These are phyloP conservation scores for Mythimna impura DNA, from an alignment of 2,888 invertebrate genomes.

Conservation along the genomic window DNA sequence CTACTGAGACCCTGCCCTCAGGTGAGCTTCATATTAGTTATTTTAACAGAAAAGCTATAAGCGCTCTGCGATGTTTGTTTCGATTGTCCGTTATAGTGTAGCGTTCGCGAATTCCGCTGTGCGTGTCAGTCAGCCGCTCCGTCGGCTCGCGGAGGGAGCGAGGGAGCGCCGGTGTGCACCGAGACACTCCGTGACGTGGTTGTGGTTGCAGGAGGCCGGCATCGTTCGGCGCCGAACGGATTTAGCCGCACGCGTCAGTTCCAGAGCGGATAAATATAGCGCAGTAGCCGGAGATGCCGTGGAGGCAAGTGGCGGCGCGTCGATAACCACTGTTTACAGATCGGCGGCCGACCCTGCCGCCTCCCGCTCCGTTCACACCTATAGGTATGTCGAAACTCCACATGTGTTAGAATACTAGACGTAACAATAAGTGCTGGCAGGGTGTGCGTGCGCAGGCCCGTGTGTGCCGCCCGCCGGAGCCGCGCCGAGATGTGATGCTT, in stretches of 20 bases:
- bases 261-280: slow-evolving; percentile 89
- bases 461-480: slow-evolving; percentile 50
- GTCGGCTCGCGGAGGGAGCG: slow-evolving; percentile 65
- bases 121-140: slow-evolving; percentile 78
- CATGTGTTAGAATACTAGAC: slow-evolving; percentile 77
- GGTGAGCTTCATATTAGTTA: slow-evolving; percentile 74
- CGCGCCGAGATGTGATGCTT: slow-evolving; percentile 49
- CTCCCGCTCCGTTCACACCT: slow-evolving; percentile 85
- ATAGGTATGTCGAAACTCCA: slow-evolving; percentile 84
- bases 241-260: slow-evolving; percentile 88
- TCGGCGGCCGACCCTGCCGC: slow-evolving; percentile 87
- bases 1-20: slow-evolving; percentile 85
- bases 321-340: slow-evolving; percentile 90
- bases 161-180: slow-evolving; percentile 73
- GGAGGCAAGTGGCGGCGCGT: slow-evolving; percentile 88
- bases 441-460: slow-evolving; percentile 64
- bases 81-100: slow-evolving; percentile 41
- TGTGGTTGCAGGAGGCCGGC: slow-evolving; percentile 89
- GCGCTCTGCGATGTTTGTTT: slow-evolving; percentile 78
- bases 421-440: slow-evolving; percentile 75
- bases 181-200: slow-evolving; percentile 85
- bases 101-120: slow-evolving; percentile 82
- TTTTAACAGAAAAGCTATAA: slow-evolving; percentile 22
- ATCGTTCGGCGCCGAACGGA: slow-evolving; percentile 87
- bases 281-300: slow-evolving; percentile 86